A percentile compares a stretch with the other conserved stretches of the same genome.
These are phyloP conservation scores for Drosophila niveifrons DNA, from an alignment of 2,888 invertebrate genomes.

Conservation along the genomic window DNA sequence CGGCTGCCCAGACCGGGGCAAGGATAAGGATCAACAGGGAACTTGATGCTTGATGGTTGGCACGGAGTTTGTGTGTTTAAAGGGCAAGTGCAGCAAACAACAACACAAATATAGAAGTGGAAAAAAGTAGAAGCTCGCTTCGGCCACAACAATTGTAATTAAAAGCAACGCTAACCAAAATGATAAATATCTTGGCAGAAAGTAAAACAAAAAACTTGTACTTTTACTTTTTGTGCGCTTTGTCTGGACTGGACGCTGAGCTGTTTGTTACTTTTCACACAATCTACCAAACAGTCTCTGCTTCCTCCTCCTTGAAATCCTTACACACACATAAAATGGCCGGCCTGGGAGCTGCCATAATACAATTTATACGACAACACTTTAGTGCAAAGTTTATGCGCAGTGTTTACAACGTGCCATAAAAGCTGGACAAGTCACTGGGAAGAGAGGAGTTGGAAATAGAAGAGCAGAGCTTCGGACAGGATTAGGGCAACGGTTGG, in stretches of 20 bases:
- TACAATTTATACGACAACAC: slow-evolving; percentile 81
- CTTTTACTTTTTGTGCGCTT: slow-evolving; percentile 56
- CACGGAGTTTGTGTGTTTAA: slow-evolving; percentile 21
- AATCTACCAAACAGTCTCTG: slow-evolving; percentile 12
- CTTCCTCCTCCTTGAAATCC: not conserved
- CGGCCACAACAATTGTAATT: slow-evolving; percentile 78
- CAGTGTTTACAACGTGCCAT: slow-evolving; percentile 79
- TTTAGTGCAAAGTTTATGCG: slow-evolving; percentile 80
- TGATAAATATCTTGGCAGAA: slow-evolving; percentile 68
- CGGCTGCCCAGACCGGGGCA: slow-evolving; percentile 13
- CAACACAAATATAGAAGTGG: not conserved
- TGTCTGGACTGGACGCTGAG: slow-evolving; percentile 51
- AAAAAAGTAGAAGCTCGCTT: slow-evolving; percentile 13
- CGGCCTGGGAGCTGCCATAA: slow-evolving; percentile 78
- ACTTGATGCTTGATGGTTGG: not conserved
- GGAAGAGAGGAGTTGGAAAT: not conserved
- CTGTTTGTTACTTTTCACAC: slow-evolving; percentile 55
- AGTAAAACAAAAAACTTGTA: slow-evolving; percentile 43
- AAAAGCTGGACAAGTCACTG: slow-evolving; percentile 74
- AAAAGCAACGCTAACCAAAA: slow-evolving; percentile 66
- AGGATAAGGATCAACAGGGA: slow-evolving; percentile 28
- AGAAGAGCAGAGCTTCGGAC: not conserved
- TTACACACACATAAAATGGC: slow-evolving; percentile 59
- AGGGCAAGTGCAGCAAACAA: slow-evolving; percentile 36
- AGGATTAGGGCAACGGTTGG: slow-evolving; percentile 56